Evolutionary conservation across 2,113 vertebrate species (phyloP).

Genomic region (Ammodramus savannarum): DNA sequence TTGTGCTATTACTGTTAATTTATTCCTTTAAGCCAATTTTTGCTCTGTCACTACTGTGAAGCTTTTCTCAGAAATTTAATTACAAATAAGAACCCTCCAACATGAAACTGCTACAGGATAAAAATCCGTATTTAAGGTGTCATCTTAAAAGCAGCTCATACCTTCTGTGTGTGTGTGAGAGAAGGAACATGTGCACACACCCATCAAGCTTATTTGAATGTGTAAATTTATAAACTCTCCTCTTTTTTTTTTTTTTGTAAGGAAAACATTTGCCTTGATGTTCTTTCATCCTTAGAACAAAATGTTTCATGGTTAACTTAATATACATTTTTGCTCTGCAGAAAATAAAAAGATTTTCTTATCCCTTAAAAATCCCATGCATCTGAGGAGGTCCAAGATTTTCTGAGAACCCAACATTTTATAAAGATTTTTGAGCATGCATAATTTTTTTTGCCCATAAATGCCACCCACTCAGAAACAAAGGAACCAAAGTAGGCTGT

Average conservation of each 20-base stretch:
- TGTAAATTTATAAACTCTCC: neutral
- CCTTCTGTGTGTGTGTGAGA: neutral
- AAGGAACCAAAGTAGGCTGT: conserved; percentile 37
- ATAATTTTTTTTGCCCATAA: conserved; percentile 42
- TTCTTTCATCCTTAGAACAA: neutral
- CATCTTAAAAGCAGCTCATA: neutral
- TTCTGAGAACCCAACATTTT: neutral
- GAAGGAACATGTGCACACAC: neutral
- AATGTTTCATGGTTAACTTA: neutral
- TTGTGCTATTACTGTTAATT: conserved; percentile 18
- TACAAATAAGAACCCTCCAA: neutral
- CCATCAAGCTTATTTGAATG: neutral
- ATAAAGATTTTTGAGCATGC: conserved; percentile 12
- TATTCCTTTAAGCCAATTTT: conserved; percentile 45
- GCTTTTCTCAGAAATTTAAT: conserved; percentile 22
- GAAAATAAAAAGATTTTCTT: neutral
- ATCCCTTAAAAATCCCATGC: neutral
- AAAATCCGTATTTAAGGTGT: conserved; percentile 29
- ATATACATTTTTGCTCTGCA: neutral
- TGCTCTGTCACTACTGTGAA: conserved; percentile 25
- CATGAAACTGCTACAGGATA: neutral
- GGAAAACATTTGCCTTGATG: neutral
- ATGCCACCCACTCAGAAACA: conserved; percentile 55
- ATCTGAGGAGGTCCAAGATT: neutral
- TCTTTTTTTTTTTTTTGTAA: neutral